phyloP scores from a whole-genome alignment of 2,888 invertebrate genomes.

The Amphipoea oculea region DNA sequence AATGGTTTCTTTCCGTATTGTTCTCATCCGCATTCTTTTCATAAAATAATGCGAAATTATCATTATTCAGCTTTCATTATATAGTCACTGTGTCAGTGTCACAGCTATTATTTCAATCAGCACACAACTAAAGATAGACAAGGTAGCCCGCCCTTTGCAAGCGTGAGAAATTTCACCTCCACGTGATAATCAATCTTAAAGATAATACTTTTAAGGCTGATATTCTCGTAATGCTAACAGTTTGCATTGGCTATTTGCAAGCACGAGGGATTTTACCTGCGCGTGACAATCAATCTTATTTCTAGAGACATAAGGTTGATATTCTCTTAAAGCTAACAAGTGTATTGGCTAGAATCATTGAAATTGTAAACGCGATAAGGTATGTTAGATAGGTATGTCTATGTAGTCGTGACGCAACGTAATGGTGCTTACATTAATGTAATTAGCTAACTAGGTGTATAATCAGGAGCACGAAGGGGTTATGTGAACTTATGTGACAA shows the following conservation, averaged over 20 bases:
- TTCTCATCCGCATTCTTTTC: background rate
- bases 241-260: conserved; percentile 26
- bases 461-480: conserved; percentile 26
- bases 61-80: conserved; percentile 17
- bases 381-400: conserved; percentile 21
- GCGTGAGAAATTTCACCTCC: conserved; percentile 43
- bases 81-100: conserved; percentile 60
- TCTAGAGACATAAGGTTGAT: accelerated
- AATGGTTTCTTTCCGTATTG: conserved; percentile 1
- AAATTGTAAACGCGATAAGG: conserved; percentile 49
- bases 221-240: conserved; percentile 2
- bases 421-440: conserved; percentile 25
- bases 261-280: conserved; percentile 33
- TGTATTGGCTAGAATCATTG: conserved; percentile 49
- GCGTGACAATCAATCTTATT: conserved; percentile 20
- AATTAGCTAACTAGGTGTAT: conserved; percentile 32
- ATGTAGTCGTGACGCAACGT: conserved; percentile 38
- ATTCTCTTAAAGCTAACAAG: conserved; percentile 4
- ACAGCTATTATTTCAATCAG: conserved; percentile 55
- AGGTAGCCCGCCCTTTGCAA: conserved; percentile 57
- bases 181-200: conserved; percentile 34
- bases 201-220: accelerated
- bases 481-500: conserved; percentile 7
- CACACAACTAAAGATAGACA: conserved; percentile 58
- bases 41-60: background rate